Base-by-base conservation (phyloP, 2,888 invertebrate genomes). In the Hydroisotoma schaefferi region DNA sequence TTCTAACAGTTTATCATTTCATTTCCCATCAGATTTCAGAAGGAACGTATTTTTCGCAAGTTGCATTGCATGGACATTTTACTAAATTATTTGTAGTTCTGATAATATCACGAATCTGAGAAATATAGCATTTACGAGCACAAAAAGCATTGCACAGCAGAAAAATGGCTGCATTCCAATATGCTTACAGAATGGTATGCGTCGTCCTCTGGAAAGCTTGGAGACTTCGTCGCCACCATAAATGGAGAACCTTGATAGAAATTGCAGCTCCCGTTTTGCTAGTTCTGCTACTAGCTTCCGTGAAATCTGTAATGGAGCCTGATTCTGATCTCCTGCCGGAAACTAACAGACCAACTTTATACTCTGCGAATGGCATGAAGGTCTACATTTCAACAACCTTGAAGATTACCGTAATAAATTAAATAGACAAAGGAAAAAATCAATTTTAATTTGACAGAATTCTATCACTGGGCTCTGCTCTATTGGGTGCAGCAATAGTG, bases 151-250 rank as follows among this genome's bases (percentile, higher is more conserved):
- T 33, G 43, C n/a, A 43, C 6, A 15, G 43, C 8, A 15, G 18
- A 15, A 43, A 43, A 43, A 63, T 63, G 63, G 59, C 63, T 5
- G 37, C 47, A 6, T 59, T 56, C 26, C 47, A 63, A 27, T 59
- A 63, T 40, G 52, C 52, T 15, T 63, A 33, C 22, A 56, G 59
- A 2, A 49, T 63, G 59, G 38, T 56, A 4, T 48, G 38, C 12
- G 59, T 37, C 15, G 44, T 63, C 15, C 15, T 63, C 27, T 63
- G 63, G 63, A 63, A 63, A 27, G 55, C 55, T 2, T 59, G 59
- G 63, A 43, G 63, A 48, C 29, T 49, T 4, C 33, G 63, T 23
- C 53, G 29, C 18, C 54, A 59, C 28, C 54, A 56, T 18, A 54
- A 53, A 49, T 28, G 57, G 22, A 52, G 53, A 10, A 59, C 63